phyloP scores from a whole-genome alignment of 2,113 vertebrate species.

The Leucopternis melanops region DNA sequence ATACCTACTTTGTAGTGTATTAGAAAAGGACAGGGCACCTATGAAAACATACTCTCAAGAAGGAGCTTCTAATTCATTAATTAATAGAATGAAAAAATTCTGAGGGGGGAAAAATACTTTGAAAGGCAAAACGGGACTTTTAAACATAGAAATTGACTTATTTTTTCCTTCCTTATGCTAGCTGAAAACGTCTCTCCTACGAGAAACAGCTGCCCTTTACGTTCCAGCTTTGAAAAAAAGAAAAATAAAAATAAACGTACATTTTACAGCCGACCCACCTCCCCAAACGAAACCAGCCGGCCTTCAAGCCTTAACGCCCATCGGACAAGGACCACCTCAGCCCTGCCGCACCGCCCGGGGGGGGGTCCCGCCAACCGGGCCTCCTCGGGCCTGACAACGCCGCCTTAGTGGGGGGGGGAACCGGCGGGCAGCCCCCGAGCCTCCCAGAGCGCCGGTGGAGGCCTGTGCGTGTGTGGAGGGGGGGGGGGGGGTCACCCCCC shows the following conservation, averaged over 20 bases:
- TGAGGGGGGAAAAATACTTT: too few relatives aligned
- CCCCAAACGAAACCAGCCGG: too few relatives aligned
- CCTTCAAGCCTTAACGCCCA: rapidly evolving
- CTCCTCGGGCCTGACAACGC: neutral
- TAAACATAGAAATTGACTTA: rapidly evolving
- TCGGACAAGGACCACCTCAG: rapidly evolving
- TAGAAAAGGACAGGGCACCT: neutral
- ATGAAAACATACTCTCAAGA: neutral
- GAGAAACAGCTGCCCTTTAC: neutral
- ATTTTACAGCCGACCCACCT: too few relatives aligned
- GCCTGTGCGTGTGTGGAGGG: too few relatives aligned
- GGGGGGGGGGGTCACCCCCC: too few relatives aligned
- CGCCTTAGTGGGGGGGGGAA: neutral
- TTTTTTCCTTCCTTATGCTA: too few relatives aligned
- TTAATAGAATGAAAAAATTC: neutral
- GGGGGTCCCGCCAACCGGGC: neutral
- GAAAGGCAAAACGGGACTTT: neutral
- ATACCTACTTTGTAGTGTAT: neutral
- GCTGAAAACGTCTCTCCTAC: neutral
- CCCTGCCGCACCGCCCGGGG: neutral
- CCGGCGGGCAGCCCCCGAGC: too few relatives aligned
- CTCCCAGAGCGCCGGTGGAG: too few relatives aligned
- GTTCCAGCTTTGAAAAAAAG: neutral
- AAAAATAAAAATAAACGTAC: too few relatives aligned
- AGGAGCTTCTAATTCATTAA: neutral